These are phyloP conservation scores for Cyaniris semiargus DNA, from an alignment of 2,888 invertebrate genomes.

Conservation along the genomic window DNA sequence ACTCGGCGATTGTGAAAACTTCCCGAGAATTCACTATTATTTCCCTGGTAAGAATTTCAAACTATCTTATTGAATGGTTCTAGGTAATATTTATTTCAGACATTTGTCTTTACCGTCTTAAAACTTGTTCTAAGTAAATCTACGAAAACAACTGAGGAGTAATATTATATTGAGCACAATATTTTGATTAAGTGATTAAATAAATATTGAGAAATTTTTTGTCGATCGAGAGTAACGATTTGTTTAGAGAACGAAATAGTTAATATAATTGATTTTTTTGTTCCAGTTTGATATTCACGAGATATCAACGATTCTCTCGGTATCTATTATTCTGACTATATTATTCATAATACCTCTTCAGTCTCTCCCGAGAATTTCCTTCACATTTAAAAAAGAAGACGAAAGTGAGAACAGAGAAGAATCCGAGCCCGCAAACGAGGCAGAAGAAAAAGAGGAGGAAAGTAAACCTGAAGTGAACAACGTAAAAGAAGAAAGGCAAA, in stretches of 20 bases:
- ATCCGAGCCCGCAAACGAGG: slow-evolving; percentile 36
- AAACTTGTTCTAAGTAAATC: neutral
- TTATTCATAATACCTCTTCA: slow-evolving; percentile 85
- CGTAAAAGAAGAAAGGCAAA: slow-evolving; percentile 48
- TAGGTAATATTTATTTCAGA: slow-evolving; percentile 18
- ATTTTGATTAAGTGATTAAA: too few species aligned
- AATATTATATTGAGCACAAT: too few species aligned
- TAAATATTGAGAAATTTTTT: too few species aligned
- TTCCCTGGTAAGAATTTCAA: slow-evolving; percentile 75
- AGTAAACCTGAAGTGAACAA: slow-evolving; percentile 46
- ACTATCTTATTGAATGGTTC: slow-evolving; percentile 34
- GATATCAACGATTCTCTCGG: slow-evolving; percentile 71
- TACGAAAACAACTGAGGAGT: too few species aligned
- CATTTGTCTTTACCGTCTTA: neutral
- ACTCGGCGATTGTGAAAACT: slow-evolving; percentile 82
- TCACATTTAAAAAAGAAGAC: slow-evolving; percentile 45
- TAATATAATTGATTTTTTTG: slow-evolving; percentile 5
- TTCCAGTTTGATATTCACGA: slow-evolving; percentile 65
- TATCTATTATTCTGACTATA: slow-evolving; percentile 79
- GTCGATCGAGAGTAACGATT: too few species aligned
- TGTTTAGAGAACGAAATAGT: too few species aligned
- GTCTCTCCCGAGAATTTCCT: slow-evolving; percentile 59
- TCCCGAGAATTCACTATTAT: slow-evolving; percentile 80
- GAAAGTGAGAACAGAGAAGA: slow-evolving; percentile 41
- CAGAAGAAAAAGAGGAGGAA: slow-evolving; percentile 45